These are phyloP conservation scores for Xenopus tropicalis DNA, from an alignment of 2,113 vertebrate species.

Conservation along the genomic window DNA sequence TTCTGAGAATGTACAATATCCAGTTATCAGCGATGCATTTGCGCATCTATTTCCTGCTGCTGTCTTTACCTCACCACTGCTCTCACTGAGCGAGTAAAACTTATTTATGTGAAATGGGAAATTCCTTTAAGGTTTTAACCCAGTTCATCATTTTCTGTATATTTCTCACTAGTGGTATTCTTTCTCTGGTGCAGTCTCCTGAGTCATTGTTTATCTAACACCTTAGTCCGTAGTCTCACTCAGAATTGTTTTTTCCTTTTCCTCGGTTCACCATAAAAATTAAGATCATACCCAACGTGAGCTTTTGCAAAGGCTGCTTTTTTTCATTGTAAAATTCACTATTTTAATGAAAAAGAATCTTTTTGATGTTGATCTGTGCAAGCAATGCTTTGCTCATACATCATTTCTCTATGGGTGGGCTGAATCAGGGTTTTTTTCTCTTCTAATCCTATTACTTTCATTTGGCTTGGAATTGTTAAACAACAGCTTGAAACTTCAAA, in stretches of 20 bases:
- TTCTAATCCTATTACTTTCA: background rate
- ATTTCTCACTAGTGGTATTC: no score
- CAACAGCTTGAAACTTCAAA: background rate
- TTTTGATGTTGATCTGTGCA: background rate
- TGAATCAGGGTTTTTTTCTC: background rate
- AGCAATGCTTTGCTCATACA: background rate
- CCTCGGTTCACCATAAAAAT: background rate
- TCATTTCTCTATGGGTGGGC: conserved; percentile 8
- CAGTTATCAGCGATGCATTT: no score
- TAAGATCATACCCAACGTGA: background rate
- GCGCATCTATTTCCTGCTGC: no score
- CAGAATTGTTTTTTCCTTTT: background rate
- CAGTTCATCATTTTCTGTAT: no score
- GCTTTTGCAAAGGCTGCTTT: background rate
- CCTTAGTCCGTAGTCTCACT: background rate
- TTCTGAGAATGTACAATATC: no score
- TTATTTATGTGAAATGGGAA: no score
- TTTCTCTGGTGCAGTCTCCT: background rate
- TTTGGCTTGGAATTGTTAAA: background rate
- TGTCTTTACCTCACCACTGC: no score
- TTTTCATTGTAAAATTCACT: background rate
- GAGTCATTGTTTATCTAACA: background rate
- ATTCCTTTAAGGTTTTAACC: no score
- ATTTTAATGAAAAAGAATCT: background rate
- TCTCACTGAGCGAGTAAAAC: no score